phyloP scores from a whole-genome alignment of 2,888 invertebrate species.

The Pristionchus maxplancki region DNA sequence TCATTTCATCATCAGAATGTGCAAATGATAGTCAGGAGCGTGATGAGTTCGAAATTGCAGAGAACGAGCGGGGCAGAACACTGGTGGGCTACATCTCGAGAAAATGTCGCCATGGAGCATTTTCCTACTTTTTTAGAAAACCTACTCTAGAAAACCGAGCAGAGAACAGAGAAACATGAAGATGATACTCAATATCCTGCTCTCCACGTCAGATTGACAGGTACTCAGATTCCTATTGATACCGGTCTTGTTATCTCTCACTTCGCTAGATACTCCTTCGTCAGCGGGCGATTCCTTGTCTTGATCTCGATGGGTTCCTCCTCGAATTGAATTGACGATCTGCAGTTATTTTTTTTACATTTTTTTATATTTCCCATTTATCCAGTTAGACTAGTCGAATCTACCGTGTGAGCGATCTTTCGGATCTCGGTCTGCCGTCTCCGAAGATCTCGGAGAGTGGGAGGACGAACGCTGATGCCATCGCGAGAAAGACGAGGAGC shows the following conservation, averaged over 20 bases:
- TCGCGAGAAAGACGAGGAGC: neutral
- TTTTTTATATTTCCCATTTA: no score
- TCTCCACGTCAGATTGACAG: no score
- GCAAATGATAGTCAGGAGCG: neutral
- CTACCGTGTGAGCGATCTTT: neutral
- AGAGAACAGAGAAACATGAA: no score
- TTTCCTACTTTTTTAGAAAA: no score
- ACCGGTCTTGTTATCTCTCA: neutral
- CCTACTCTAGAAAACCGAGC: no score
- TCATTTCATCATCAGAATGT: neutral
- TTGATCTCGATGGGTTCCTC: neutral
- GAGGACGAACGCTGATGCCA: conserved; percentile 9
- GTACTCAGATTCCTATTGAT: no score
- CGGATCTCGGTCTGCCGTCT: neutral
- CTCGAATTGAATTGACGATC: neutral
- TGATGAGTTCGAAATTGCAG: no score
- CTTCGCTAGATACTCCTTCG: neutral
- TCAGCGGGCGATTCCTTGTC: neutral
- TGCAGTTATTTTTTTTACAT: neutral
- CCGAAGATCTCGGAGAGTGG: conserved; percentile 33
- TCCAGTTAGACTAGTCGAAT: no score
- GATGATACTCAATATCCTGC: no score
- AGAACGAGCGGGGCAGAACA: no score
- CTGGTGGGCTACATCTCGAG: no score
- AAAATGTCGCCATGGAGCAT: no score